Conservation (phyloP, 2,888 invertebrate genomes). For the Dinocampus coccinellae region DNA sequence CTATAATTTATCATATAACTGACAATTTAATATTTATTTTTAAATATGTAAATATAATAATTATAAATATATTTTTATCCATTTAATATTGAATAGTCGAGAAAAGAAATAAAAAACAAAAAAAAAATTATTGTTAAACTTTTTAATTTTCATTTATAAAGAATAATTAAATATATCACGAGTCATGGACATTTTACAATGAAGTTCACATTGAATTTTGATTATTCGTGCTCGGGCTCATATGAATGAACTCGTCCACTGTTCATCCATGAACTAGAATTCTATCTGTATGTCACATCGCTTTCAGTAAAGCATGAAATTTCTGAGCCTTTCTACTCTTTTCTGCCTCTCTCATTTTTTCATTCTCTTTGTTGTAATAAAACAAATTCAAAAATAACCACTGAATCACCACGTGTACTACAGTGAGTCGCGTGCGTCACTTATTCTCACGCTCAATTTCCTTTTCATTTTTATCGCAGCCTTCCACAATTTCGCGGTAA, state of each 20-base stretch:
- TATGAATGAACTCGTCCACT: too few species aligned
- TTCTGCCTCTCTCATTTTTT: neutral
- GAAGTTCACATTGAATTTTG: neutral
- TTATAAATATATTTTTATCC: too few species aligned
- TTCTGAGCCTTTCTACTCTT: neutral
- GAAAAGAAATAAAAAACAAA: too few species aligned
- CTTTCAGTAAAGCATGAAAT: too few species aligned
- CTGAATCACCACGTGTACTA: neutral
- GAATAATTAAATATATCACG: neutral
- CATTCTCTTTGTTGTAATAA: neutral
- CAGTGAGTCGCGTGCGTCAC: neutral
- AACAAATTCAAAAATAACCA: neutral
- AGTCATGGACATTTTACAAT: neutral
- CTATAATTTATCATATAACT: too few species aligned
- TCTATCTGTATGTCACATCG: too few species aligned
- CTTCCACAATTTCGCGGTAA: neutral
- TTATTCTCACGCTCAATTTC: neutral
- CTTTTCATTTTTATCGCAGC: constrained; percentile 1
- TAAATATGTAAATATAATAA: too few species aligned
- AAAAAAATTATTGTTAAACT: too few species aligned
- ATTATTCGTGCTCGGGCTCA: neutral
- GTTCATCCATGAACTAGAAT: too few species aligned
- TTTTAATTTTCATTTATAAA: neutral
- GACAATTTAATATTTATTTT: too few species aligned
- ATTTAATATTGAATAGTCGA: too few species aligned